Evolutionary conservation across 2,797 vertebrate genomes (phyloP), one percentile per base, ranked within the genome.

Genomic region (Orientallactaga sibirica): DNA sequence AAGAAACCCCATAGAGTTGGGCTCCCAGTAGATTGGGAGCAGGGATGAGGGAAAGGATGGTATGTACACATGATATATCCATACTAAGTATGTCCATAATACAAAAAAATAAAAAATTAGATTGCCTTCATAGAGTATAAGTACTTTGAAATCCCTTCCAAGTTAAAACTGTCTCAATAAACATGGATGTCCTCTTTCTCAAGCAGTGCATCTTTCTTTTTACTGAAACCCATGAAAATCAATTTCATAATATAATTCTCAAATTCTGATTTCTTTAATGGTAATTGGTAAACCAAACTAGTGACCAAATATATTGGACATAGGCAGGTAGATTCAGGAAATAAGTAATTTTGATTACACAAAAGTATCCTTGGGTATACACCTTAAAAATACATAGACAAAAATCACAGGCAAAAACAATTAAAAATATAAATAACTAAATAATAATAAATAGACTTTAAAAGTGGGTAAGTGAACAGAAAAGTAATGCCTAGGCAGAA

Each of bases 211-310:
- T 68, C 70, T 86, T 87, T 92, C 16, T 62, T 88, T 62, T 88
- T 75, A 88, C 29, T 84, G 33, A 94, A 92, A 43, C 6, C 33
- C 25, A 86, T 3, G 29, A 95, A 33, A 37, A 70, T 76, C 71
- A 27, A 58, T 58, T 58, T 58, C 12, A 58, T 58, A 58, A 16
- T 15, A 14, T 58, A 58, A 12, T 16, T 14, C 55, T 58, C 55
- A 58, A 58, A 58, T 58, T 58, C 55, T 58, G 16, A 71, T 41
- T 66, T 62, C 2, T 62, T 68, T 85, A 67, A 4, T 74, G 85
- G 58, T 86, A 67, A 68, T 5, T 78, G 14, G 2, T 55, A 88
- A 90, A 64, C 19, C 24, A 68, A 37, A 27, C 16, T 81, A 80
- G 27, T 92, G 43, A 85, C 24, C 88, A 48, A 61, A 20, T 20